Conservation (phyloP, 2,888 invertebrate genomes). For the Volucella zonaria region DNA sequence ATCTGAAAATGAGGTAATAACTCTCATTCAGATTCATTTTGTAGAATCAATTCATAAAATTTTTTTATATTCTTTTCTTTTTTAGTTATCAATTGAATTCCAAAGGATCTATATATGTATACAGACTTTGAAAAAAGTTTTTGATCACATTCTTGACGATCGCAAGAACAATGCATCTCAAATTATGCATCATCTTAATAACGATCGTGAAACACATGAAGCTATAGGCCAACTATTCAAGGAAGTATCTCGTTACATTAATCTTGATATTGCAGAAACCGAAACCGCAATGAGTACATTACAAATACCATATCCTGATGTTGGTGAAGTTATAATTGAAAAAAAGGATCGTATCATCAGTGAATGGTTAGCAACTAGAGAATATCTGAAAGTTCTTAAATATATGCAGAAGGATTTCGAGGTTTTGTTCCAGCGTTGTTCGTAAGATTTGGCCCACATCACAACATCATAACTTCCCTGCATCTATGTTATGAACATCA, state of each 20-base stretch:
- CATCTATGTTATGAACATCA: neutral
- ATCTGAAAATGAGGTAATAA: constrained; percentile 20
- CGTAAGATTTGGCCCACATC: neutral
- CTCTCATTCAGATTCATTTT: neutral
- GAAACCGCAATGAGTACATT: constrained; percentile 22
- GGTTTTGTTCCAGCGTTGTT: constrained; percentile 28
- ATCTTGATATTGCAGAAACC: constrained; percentile 18
- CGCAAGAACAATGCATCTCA: constrained; percentile 8
- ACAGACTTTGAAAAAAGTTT: constrained; percentile 37
- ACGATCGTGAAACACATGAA: neutral
- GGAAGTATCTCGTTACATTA: constrained; percentile 11
- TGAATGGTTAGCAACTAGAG: constrained; percentile 49
- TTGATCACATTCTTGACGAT: constrained; percentile 20
- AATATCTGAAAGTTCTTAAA: constrained; percentile 37
- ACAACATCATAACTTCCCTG: constrained; percentile 22
- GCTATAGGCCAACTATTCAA: constrained; percentile 6
- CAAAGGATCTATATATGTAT: constrained; percentile 31
- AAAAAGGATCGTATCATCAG: constrained; percentile 11
- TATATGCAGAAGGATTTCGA: constrained; percentile 26
- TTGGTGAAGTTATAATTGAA: neutral
- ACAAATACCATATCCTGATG: constrained; percentile 9
- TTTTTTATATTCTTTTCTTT: neutral
- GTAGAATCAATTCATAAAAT: neutral
- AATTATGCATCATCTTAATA: constrained; percentile 28
- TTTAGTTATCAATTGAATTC: constrained; percentile 35